Percentiles rank a stretch among this genome's conserved stretches.
phyloP scores from a whole-genome alignment of 2,113 vertebrate species.

The Tympanuchus pallidicinctus region DNA sequence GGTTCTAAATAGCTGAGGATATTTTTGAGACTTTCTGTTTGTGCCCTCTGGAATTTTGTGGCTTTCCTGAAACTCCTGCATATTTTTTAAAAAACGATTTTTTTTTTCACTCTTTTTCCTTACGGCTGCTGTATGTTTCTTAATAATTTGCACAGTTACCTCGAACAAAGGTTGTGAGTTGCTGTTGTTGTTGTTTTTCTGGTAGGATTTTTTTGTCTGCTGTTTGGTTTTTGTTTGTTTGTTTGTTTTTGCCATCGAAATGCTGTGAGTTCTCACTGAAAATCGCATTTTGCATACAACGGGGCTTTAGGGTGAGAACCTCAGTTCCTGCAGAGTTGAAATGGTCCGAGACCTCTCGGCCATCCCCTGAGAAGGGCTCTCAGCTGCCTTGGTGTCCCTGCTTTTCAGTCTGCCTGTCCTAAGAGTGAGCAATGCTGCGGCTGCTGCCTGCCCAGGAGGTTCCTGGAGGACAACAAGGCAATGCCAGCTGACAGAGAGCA shows the following conservation, averaged over 20 bases:
- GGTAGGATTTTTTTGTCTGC: too few relatives aligned
- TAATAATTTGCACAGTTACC: neutral
- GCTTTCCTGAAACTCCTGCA: neutral
- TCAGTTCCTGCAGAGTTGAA: neutral
- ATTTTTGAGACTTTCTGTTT: conserved; percentile 16
- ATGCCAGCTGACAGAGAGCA: conserved; percentile 2
- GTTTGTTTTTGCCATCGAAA: neutral
- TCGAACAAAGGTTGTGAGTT: neutral
- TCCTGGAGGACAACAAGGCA: conserved; percentile 17
- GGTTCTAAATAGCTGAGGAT: neutral
- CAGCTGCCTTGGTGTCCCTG: conserved; percentile 38
- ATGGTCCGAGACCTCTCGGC: neutral
- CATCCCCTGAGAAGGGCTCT: neutral
- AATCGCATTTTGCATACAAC: neutral
- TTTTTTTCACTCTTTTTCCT: neutral
- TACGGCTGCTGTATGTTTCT: neutral
- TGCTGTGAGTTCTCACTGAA: neutral
- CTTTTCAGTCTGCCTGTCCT: conserved; percentile 53
- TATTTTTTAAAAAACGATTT: neutral
- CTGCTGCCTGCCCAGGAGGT: conserved; percentile 31
- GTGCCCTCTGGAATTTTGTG: neutral
- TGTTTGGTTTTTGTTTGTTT: neutral
- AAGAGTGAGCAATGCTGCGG: neutral
- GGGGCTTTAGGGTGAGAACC: neutral
- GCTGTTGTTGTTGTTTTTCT: accelerated